Percentiles rank a stretch among this genome's conserved stretches.
phyloP scores from a whole-genome alignment of 2,797 vertebrate genomes.

The Danionella dracula region DNA sequence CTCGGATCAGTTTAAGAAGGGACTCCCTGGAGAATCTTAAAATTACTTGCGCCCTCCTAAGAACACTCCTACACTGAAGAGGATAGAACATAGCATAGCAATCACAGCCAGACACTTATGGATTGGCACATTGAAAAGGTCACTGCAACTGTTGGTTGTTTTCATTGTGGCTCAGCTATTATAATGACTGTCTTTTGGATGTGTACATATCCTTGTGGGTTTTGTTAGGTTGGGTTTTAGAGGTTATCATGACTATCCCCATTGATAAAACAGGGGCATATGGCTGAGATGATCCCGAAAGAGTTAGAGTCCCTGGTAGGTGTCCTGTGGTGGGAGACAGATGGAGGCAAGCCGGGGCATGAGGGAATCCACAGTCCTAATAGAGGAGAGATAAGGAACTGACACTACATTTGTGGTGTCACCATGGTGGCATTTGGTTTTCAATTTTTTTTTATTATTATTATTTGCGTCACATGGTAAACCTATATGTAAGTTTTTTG shows the following conservation, averaged over 20 bases:
- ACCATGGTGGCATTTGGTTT: too few relatives aligned
- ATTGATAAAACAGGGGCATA: slow-evolving; percentile 70
- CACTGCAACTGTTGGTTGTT: background rate
- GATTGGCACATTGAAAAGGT: slow-evolving; percentile 31
- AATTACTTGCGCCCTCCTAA: slow-evolving; percentile 23
- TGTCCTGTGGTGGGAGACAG: slow-evolving; percentile 76
- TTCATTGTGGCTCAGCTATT: background rate
- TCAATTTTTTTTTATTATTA: too few relatives aligned
- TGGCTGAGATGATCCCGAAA: slow-evolving; percentile 76
- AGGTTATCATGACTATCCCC: too few relatives aligned
- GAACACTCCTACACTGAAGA: slow-evolving; percentile 3
- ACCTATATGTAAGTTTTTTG: too few relatives aligned
- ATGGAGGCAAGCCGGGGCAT: slow-evolving; percentile 82
- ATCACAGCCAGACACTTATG: slow-evolving; percentile 26
- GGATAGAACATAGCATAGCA: background rate
- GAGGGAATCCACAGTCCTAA: slow-evolving; percentile 70
- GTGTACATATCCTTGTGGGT: background rate
- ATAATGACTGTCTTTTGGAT: background rate
- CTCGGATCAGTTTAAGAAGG: slow-evolving; percentile 44
- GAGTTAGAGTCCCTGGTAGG: slow-evolving; percentile 76
- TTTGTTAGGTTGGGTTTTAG: too few relatives aligned
- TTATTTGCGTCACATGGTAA: too few relatives aligned
- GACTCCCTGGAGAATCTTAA: slow-evolving; percentile 28
- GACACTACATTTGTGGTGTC: background rate
- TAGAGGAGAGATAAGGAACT: slow-evolving; percentile 48